Base-by-base conservation (phyloP, 2,797 vertebrate genomes). In the Macropodus opercularis region DNA sequence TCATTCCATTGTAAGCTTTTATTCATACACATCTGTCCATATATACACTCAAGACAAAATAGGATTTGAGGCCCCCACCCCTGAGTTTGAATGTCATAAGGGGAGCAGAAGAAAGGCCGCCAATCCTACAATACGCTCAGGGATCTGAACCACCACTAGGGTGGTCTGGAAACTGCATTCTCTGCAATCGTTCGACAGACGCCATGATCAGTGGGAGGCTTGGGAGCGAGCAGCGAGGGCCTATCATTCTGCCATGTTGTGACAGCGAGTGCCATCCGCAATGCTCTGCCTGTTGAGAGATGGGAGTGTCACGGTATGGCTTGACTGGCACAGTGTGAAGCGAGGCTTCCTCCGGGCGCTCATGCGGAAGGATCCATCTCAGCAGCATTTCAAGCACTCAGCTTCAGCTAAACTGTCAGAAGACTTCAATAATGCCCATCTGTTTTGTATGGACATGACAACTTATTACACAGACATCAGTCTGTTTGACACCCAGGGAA, bases 201-300 rank as follows among this genome's bases (percentile, higher is more conserved):
- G 24, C 69, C 66, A 21, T 46, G 52, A 77, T 85, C 73, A 69
- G 69, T 49, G 58, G 71, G 75, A 66, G 60, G 56, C 50, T 55
- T 38, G 64, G 61, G 69, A 69, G 64, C 39, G 23, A 63, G 54
- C 56, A 46, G 66, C 13, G 29, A 69, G 59, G 69, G 63, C 69
- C 72, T 63, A 84, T 87, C 84, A 72, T 64, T 43, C 63, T 87
- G 81, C 80, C 71, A 47, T 81, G 84, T 81, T 87, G 75, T 83
- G 85, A 81, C 87, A 87, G 83, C 58, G 17, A 66, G 72, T 81
- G 85, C 83, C 83, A 80, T 65, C 68, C 54, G 49, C 40, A 39
- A 59, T 55, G 79, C 80, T 75, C 78, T 32, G 77, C 67, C 67
- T 77, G 78, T 50, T 73, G 69, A 77, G 79, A 80, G 81, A 83